Base-by-base conservation (phyloP, 2,888 invertebrate genomes). In the Druceiella hillmani region DNA sequence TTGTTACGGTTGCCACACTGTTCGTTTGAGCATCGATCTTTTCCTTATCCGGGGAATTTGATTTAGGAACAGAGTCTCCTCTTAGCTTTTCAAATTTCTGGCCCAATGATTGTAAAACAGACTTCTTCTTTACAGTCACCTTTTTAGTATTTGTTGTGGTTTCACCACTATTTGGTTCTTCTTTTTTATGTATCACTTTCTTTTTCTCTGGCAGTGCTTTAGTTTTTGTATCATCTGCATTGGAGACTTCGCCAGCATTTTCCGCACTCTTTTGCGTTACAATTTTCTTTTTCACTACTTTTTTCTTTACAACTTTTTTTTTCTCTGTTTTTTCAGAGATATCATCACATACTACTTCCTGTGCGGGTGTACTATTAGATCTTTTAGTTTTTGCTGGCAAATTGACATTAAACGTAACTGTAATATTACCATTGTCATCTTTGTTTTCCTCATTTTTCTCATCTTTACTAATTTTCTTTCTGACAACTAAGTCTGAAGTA, bases 11-110 rank as follows among this genome's bases (percentile, higher is more conserved):
- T 2, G 51, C 52, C 34, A 51, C 43, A 25, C 35, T 40, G 50
- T 46, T 57, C 37, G 53, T 61, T 40, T 64, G 62, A 36, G 55
- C 61, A n/a, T 55, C 27, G 62, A 54, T 46, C 48, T 62, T 58
- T 55, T 69, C 58, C 58, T 81, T 67, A 61, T 73, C 63, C 45
- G 70, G 67, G 50, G 74, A 58, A 60, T 65, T 58, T 45, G 64
- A 58, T 53, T 71, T 72, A 43, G 65, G 69, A 33, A 75, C 71
- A 2, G 78, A 61, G 12, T 64, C 64, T 41, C 64, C 65, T 2
- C 75, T 66, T 22, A 84, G 71, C 56, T 82, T 84, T 59, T 84
- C 84, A 53, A 83, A 71, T 57, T 82, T 83, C 54, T 85, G 86
- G 28, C 89, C 87, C 50, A 88, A 76, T 1, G 81, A 80, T 54